Evolutionary conservation across 2,888 invertebrate species (phyloP).

Genomic region (Andrena trimmerana): DNA sequence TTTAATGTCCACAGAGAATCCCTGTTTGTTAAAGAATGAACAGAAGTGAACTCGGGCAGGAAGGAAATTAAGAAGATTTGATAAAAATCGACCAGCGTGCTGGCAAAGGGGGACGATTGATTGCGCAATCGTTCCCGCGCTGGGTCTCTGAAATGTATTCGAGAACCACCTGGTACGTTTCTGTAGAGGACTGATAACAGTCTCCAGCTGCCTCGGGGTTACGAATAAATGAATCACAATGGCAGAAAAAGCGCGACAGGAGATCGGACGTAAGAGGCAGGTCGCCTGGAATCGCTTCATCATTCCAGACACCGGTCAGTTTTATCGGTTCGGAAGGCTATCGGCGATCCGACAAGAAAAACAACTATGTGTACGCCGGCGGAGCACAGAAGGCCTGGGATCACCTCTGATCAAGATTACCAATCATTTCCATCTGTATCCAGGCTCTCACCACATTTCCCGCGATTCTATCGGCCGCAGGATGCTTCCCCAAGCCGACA

Average conservation of each 20-base stretch:
- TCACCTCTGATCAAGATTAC: background rate
- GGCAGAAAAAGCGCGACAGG: conserved; percentile 31
- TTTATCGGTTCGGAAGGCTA: background rate
- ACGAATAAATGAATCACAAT: conserved; percentile 57
- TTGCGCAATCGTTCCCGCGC: conserved; percentile 4
- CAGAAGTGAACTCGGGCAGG: no score
- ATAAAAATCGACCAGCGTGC: no score
- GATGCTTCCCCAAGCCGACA: background rate
- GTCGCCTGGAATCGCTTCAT: background rate
- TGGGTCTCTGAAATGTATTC: conserved; percentile 13
- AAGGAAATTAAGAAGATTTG: no score
- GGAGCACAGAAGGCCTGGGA: no score
- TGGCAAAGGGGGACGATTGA: conserved; percentile 4
- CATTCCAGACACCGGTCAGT: background rate
- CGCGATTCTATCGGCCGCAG: background rate
- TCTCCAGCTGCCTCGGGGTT: conserved; percentile 50
- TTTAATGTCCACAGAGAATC: no score
- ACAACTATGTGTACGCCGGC: background rate
- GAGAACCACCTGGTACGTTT: conserved; percentile 57
- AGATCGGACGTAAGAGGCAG: background rate
- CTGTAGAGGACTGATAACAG: conserved; percentile 45
- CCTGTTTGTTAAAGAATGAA: no score
- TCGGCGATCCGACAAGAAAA: background rate
- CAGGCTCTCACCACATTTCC: background rate
- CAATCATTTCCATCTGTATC: background rate